Evolutionary conservation across 2,797 vertebrate genomes (phyloP), one percentile per base, ranked within the genome.

Genomic region (Anabacerthia variegaticeps): DNA sequence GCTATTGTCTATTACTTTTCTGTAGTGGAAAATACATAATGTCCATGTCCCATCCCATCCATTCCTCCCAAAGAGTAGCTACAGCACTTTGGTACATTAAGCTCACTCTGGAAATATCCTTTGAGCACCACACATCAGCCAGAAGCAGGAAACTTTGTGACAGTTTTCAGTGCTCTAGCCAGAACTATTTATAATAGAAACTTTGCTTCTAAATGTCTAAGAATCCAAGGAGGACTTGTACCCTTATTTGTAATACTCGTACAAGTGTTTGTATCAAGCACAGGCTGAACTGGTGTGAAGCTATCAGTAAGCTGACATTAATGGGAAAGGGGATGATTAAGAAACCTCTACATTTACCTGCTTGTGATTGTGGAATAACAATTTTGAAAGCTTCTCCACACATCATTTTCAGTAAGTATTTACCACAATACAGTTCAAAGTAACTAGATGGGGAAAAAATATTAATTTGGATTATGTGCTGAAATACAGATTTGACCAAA

Each of bases 241-340:
- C 30, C 22, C 39, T 51, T 46, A 46, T 41, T 22, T 23, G 36
- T 28, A 76, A 85, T 20, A 85, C 4, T 55, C 1, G 0, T 24
- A 34, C 23, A 69, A 75, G 41, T 4, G 2, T 13, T 87, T 59
- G 21, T 62, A 62, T 46, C 16, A 56, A 84, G 59, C 32, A 52
- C 18, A 72, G 62, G 71, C 16, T 41, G 55, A 86, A 83, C 16
- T 8, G 8, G 26, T 7, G 22, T 14, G 44, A 84, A 84, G 26
- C 44, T 52, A 69, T 17, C 63, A 23, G 4, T 7, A 34, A 48
- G 13, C 5, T 2, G 3, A 44, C 3, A 1, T 0, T 5, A 55
- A 67, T 10, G 27, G 48, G 5, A 52, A 67, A 12, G 30, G 44
- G 55, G 30, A 55, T 30, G 28, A 73, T 44, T 13, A 63, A 26